Base-by-base conservation (phyloP, 1,140 invertebrate genomes). In the Metaphire vulgaris region DNA sequence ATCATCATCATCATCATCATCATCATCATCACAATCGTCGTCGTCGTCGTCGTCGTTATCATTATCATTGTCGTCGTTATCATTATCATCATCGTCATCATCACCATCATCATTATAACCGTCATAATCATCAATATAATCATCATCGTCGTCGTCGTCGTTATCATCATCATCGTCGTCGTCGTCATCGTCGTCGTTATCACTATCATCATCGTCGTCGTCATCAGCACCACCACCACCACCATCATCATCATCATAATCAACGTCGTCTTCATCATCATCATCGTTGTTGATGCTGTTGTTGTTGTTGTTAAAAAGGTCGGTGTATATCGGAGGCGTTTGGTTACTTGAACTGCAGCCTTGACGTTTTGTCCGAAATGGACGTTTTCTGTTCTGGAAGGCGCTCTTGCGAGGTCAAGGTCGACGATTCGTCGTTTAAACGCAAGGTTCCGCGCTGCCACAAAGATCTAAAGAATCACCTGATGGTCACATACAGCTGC, bases 301-400 rank as follows among this genome's bases (percentile, higher is more conserved):
- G n/a, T n/a, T n/a, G n/a, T n/a, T n/a, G n/a, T n/a, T n/a, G n/a
- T n/a, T 1, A 28, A 15, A 1, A n/a, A 71, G 69, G 69, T 29
- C 30, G 33, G 33, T 71, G 69, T n/a, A 31, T 71, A 21, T 30
- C 30, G 12, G 33, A 30, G n/a, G 32, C 26, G 28, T 71, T 71
- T 21, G 69, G 69, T 6, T 33, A 71, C 69, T 2, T 71, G 16
- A 31, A 31, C 2, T 71, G 69, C 15, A 30, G n/a, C 1, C 26
- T 33, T 26, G 69, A 71, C 16, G 69, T 71, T 21, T 31, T 71
- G 32, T 31, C 69, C n/a, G 69, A 71, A 31, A 71, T 71, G 30
- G 69, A 71, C 6, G 33, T 71, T n/a, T 71, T 30, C 29, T 71
- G 69, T n/a, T 71, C 69, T n/a, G 69, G 69, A 32, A 71, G 33